Conservation (phyloP, 2,888 invertebrate species). For the Galeopsomyia nigrocyanea region DNA sequence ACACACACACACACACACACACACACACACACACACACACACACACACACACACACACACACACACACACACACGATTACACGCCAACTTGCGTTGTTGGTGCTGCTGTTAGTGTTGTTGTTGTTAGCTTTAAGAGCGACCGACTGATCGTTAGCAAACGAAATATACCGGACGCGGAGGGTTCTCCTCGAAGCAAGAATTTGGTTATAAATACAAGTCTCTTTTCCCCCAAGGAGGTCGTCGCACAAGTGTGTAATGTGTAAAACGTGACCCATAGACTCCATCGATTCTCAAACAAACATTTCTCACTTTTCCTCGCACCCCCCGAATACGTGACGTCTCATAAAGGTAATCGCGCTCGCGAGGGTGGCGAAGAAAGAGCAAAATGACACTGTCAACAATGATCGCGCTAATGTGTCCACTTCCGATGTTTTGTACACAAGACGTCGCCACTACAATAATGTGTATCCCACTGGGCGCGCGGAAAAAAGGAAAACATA, state of each 20-base stretch:
- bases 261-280: constrained; percentile 42
- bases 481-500: constrained; percentile 59
- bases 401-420: constrained; percentile 53
- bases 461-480: constrained; percentile 53
- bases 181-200: background rate
- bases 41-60: too few species aligned
- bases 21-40: too few species aligned
- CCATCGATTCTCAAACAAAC: constrained; percentile 40
- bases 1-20: too few species aligned
- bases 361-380: background rate
- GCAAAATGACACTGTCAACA: constrained; percentile 49
- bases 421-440: constrained; percentile 64
- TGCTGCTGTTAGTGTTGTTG: background rate
- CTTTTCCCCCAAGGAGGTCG: background rate
- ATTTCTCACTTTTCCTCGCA: background rate
- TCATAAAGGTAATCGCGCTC: constrained; percentile 12
- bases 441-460: constrained; percentile 61
- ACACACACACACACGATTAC: too few species aligned
- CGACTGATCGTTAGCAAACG: background rate
- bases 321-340: constrained; percentile 27
- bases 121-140: background rate
- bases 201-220: background rate
- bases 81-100: background rate
- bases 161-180: too few species aligned
- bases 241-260: constrained; percentile 21